phyloP scores from a whole-genome alignment of 2,888 invertebrate genomes.

The Palloptera scutellata region DNA sequence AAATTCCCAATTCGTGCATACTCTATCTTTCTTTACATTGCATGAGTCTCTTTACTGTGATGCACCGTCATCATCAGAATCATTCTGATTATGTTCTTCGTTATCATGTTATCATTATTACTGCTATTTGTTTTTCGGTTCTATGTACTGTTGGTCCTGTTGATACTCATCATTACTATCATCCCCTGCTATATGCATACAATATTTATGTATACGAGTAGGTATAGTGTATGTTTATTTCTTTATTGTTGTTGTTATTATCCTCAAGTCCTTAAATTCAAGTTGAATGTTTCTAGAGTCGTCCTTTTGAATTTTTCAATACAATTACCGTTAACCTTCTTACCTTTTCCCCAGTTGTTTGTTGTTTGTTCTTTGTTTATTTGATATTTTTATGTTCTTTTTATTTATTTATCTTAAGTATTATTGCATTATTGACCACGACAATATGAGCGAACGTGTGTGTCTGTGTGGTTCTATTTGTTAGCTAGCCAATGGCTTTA shows the following conservation, averaged over 20 bases:
- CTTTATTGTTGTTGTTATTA: not conserved
- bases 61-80: conserved; percentile 16
- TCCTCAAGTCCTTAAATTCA: not conserved
- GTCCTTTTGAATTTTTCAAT: conserved; percentile 46
- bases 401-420: conserved; percentile 40
- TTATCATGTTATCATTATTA: too few relatives aligned
- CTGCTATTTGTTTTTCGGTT: not conserved
- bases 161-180: not conserved
- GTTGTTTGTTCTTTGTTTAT: conserved; percentile 26
- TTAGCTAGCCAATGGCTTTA: too few relatives aligned
- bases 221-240: not conserved
- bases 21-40: too few relatives aligned
- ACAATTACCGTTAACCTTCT: conserved; percentile 45
- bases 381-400: conserved; percentile 37
- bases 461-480: too few relatives aligned
- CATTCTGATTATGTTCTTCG: conserved; percentile 24
- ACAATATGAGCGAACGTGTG: not conserved
- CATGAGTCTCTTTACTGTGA: not conserved
- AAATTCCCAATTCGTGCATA: conserved; percentile 59
- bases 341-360: conserved; percentile 18
- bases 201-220: conserved; percentile 1
- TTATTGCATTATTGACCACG: conserved; percentile 38
- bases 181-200: not conserved
- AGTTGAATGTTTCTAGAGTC: conserved; percentile 21
- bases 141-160: not conserved